phyloP scores from a whole-genome alignment of 92 coral and sea anemone species.

The Epizoanthus illoricatus region DNA sequence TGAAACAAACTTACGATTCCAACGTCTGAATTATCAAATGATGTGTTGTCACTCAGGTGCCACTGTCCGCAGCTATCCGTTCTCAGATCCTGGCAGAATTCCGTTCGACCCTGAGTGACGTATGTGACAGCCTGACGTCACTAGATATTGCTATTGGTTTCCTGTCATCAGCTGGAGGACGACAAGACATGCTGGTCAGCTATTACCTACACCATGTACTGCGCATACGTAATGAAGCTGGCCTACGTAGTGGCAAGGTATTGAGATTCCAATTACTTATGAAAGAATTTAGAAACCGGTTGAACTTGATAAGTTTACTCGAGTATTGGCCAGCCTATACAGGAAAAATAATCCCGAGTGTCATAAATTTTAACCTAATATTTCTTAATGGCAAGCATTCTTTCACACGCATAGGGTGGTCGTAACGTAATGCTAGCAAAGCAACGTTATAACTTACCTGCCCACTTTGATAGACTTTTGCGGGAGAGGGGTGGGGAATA shows the following conservation, averaged over 20 bases:
- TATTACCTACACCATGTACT: constrained; percentile 64
- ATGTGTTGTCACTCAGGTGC: constrained; percentile 26
- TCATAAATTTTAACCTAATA: too few species aligned
- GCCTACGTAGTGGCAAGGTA: constrained; percentile 75
- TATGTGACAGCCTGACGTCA: constrained; percentile 78
- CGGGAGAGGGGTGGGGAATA: too few species aligned
- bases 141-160: constrained; percentile 85
- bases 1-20: background rate
- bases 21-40: background rate
- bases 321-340: too few species aligned
- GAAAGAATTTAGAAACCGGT: too few species aligned
- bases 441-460: too few species aligned
- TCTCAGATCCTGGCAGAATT: constrained; percentile 53
- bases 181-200: constrained; percentile 57
- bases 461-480: too few species aligned
- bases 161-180: constrained; percentile 78
- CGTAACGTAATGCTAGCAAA: too few species aligned
- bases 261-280: background rate
- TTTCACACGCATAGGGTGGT: too few species aligned
- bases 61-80: constrained; percentile 54
- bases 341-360: too few species aligned
- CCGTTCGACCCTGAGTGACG: constrained; percentile 59
- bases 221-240: constrained; percentile 62
- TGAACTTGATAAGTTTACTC: too few species aligned
- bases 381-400: too few species aligned